These are phyloP conservation scores for Ochropacha duplaris DNA, from an alignment of 2,888 invertebrate genomes.

Conservation along the genomic window DNA sequence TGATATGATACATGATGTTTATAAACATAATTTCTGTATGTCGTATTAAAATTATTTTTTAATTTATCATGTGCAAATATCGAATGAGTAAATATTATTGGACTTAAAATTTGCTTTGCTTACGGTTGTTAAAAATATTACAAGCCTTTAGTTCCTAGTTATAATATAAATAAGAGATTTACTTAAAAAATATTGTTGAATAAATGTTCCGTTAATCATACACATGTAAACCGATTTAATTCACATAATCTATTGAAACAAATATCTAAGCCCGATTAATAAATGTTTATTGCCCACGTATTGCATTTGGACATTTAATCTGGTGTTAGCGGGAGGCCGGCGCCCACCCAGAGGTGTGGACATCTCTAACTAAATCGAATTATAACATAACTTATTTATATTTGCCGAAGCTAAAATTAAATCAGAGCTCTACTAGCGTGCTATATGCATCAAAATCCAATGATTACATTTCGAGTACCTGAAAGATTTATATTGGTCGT, in stretches of 20 bases:
- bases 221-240: constrained; percentile 53
- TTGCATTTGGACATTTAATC: constrained; percentile 67
- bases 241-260: constrained; percentile 60
- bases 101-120: not conserved
- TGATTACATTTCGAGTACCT: constrained; percentile 12
- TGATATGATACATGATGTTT: constrained; percentile 1
- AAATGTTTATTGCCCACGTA: constrained; percentile 71
- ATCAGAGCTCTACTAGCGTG: constrained; percentile 16
- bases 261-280: constrained; percentile 67
- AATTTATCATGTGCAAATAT: not conserved
- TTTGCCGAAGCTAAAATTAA: constrained; percentile 17
- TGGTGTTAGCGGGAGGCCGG: constrained; percentile 69
- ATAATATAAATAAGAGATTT: no score
- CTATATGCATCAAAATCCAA: constrained; percentile 38
- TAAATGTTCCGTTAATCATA: constrained; percentile 29
- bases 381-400: constrained; percentile 49
- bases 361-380: constrained; percentile 73
- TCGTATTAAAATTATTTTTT: not conserved
- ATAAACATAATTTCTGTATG: constrained; percentile 8
- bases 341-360: constrained; percentile 80
- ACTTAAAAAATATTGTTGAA: no score
- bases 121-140: not conserved
- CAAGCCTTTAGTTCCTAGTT: no score
- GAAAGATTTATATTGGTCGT: constrained; percentile 26
- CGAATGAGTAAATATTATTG: not conserved